A percentile compares a stretch with the other conserved stretches of the same genome.
Conservation (phyloP, 2,797 vertebrate genomes). For the Sebastes melanostomus region DNA sequence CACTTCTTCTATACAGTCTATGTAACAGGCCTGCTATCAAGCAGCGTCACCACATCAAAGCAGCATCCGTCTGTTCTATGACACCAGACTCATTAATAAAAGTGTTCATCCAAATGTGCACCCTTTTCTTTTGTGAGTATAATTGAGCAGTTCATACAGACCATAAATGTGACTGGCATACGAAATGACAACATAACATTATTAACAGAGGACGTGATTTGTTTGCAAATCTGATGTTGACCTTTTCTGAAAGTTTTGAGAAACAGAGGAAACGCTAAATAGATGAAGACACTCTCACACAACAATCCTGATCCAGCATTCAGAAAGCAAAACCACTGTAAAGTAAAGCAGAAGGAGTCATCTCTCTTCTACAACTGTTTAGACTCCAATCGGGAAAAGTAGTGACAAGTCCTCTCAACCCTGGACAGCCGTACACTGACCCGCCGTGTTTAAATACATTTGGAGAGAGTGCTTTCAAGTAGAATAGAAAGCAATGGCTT, state of each 20-base stretch:
- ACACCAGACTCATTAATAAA: background rate
- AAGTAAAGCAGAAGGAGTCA: background rate
- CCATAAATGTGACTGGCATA: background rate
- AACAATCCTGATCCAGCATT: no score
- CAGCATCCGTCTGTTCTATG: background rate
- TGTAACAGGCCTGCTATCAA: background rate
- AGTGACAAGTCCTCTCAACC: background rate
- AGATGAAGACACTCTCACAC: background rate
- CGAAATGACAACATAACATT: background rate
- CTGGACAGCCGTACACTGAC: background rate
- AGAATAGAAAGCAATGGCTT: conserved; percentile 8
- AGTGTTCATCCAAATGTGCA: background rate
- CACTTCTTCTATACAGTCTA: no score
- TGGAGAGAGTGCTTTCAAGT: conserved; percentile 2
- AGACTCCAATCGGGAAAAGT: background rate
- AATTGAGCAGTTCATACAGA: background rate
- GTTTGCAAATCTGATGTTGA: background rate
- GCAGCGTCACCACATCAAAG: background rate
- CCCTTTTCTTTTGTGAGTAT: background rate
- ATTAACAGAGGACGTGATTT: background rate
- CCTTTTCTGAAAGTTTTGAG: background rate
- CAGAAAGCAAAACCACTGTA: background rate
- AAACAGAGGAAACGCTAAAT: background rate
- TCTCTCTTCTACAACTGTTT: background rate
- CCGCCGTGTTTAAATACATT: conserved; percentile 26